A percentile compares a stretch with the other conserved stretches of the same genome.
phyloP scores from a whole-genome alignment of 2,888 invertebrate genomes.

The Xestia ashworthii region DNA sequence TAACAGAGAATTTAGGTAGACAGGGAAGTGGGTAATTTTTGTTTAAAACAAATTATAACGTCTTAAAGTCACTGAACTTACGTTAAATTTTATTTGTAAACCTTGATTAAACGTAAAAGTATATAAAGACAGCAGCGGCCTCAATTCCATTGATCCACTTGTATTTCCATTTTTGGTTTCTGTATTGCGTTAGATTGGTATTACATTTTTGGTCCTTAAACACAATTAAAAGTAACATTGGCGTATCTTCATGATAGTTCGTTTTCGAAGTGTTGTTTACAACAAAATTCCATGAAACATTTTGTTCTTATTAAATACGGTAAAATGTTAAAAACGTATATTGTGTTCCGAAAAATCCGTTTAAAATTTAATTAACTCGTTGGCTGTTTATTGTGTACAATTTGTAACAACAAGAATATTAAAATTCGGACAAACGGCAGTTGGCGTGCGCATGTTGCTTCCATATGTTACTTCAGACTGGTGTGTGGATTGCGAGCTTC shows the following conservation, averaged over 20 bases:
- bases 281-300: no score
- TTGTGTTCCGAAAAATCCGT: background rate
- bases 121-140: background rate
- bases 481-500: conserved; percentile 11
- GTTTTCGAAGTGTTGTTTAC: background rate
- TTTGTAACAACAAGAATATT: conserved; percentile 35
- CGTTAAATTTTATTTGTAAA: background rate
- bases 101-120: background rate
- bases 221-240: background rate
- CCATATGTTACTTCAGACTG: conserved; percentile 27
- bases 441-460: conserved; percentile 18
- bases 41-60: background rate
- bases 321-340: background rate
- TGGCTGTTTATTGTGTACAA: conserved; percentile 14
- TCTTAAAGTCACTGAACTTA: background rate
- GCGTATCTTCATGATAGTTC: background rate
- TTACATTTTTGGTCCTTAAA: background rate
- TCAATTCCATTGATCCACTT: background rate
- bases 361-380: conserved; percentile 22
- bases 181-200: background rate
- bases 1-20: conserved; percentile 7
- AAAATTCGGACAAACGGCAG: conserved; percentile 28
- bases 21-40: background rate
- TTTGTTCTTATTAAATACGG: background rate
- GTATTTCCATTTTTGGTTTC: background rate